phyloP scores from a whole-genome alignment of 2,113 vertebrate genomes.

The Phrynosoma blainvillii region DNA sequence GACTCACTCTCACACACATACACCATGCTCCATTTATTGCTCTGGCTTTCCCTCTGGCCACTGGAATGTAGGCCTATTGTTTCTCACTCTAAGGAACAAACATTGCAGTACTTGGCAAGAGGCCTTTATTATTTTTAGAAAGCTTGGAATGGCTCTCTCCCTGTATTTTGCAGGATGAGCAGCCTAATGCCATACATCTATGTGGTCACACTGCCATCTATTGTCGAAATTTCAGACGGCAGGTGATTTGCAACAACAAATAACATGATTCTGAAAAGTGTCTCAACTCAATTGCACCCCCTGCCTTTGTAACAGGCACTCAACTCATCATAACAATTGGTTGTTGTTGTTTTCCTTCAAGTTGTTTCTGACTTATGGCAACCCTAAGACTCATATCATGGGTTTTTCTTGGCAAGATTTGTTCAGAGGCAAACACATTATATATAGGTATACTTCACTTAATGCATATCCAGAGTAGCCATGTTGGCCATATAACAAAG shows the following conservation, averaged over 20 bases:
- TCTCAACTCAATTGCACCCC: no score
- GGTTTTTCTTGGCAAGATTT: no score
- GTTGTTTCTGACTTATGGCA: no score
- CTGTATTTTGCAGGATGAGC: background rate
- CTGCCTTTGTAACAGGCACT: no score
- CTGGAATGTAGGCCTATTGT: slow-evolving; percentile 51
- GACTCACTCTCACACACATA: background rate
- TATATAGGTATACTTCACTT: no score
- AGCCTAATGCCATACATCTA: background rate
- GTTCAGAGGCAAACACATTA: no score
- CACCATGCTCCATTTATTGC: slow-evolving; percentile 8
- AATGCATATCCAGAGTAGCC: no score
- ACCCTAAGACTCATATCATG: no score
- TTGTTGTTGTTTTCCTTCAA: no score
- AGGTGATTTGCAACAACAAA: background rate
- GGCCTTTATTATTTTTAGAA: slow-evolving; percentile 61
- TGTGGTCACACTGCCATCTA: slow-evolving; percentile 64
- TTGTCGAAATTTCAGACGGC: slow-evolving; percentile 23
- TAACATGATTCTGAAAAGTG: background rate
- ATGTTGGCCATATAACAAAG: no score
- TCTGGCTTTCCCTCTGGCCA: slow-evolving; percentile 34
- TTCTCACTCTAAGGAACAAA: slow-evolving; percentile 26
- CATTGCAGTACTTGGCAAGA: slow-evolving; percentile 24
- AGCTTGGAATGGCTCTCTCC: slow-evolving; percentile 28
- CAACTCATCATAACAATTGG: no score